Conservation (phyloP, 2,888 invertebrate genomes). For the Meandrusa payeni region DNA sequence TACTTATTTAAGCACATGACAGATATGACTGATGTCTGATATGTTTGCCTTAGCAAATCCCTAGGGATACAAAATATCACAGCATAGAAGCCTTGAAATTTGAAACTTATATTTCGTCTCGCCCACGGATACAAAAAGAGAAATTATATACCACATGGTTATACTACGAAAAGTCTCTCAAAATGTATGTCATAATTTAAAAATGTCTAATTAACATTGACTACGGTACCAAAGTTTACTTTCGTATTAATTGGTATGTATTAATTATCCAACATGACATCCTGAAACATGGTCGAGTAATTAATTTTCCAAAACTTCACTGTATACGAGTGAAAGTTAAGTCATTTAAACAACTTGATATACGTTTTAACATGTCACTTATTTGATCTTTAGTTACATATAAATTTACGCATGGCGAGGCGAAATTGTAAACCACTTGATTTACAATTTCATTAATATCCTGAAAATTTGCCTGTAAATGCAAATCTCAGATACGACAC, state of each 20-base stretch:
- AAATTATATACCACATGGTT: neutral
- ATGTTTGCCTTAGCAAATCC: too few relatives aligned
- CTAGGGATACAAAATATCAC: neutral
- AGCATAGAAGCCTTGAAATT: neutral
- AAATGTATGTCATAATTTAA: neutral
- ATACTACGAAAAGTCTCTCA: neutral
- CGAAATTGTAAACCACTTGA: too few relatives aligned
- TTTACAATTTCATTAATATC: too few relatives aligned
- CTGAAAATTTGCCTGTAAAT: too few relatives aligned
- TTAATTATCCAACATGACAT: constrained; percentile 5
- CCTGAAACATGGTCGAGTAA: constrained; percentile 8
- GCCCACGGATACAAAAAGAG: neutral
- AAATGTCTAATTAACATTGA: neutral
- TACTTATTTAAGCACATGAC: too few relatives aligned
- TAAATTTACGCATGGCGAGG: too few relatives aligned
- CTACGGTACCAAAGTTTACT: neutral
- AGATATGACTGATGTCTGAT: too few relatives aligned
- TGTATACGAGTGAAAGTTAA: constrained; percentile 10
- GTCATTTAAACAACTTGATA: constrained; percentile 16
- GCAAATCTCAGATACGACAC: too few relatives aligned
- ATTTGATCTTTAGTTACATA: too few relatives aligned
- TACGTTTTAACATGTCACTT: neutral
- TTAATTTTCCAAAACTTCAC: constrained; percentile 20
- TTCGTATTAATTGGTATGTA: constrained; percentile 1
- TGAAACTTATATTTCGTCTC: neutral